These are phyloP conservation scores for Eueides isabella DNA, from an alignment of 1,140 invertebrate species.

Conservation along the genomic window DNA sequence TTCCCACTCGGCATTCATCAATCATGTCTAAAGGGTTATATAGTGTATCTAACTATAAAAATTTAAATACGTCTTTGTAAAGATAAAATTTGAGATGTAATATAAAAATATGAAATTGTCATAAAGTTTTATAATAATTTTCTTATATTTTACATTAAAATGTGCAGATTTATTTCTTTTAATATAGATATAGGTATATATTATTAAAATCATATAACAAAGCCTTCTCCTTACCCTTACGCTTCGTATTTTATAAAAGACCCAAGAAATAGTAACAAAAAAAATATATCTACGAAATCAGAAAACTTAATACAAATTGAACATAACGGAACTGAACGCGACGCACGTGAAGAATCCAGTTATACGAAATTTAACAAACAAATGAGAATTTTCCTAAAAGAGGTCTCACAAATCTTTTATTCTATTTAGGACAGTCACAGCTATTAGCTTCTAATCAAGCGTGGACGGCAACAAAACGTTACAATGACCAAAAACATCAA, in stretches of 20 bases:
- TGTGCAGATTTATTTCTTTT: too few relatives aligned
- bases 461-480: slow-evolving; percentile 51
- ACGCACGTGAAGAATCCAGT: slow-evolving; percentile 41
- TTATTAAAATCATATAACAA: too few relatives aligned
- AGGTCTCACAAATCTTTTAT: slow-evolving; percentile 51
- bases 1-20: slow-evolving; percentile 49
- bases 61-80: neutral
- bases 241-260: neutral
- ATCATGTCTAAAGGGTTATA: slow-evolving; percentile 40
- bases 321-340: slow-evolving; percentile 50
- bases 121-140: neutral
- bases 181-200: too few relatives aligned
- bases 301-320: slow-evolving; percentile 10
- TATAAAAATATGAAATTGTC: neutral
- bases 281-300: slow-evolving; percentile 12
- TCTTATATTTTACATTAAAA: too few relatives aligned
- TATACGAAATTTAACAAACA: slow-evolving; percentile 38
- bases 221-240: too few relatives aligned
- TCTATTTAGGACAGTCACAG: slow-evolving; percentile 55
- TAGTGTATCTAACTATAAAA: slow-evolving; percentile 7
- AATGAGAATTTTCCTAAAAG: slow-evolving; percentile 43
- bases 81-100: neutral
- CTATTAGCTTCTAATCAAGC: slow-evolving; percentile 58
- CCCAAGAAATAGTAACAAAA: slow-evolving; percentile 8
- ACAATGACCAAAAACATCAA: slow-evolving; percentile 73